Conservation (phyloP, 2,888 invertebrate species). For the Lasioglossum leucozonium region DNA sequence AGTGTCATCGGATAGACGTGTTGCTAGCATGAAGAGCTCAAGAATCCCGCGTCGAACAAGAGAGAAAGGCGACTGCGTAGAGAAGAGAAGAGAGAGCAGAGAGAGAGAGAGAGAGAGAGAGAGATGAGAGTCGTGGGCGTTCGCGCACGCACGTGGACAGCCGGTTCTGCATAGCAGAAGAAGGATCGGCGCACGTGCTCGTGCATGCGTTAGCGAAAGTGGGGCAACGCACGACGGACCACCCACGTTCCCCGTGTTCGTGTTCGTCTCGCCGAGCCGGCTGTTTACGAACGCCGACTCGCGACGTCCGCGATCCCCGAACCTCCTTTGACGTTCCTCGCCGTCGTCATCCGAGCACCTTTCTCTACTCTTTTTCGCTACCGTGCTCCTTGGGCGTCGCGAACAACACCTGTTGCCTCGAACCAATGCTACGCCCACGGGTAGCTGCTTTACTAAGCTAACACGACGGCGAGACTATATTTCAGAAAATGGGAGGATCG, state of each 20-base stretch:
- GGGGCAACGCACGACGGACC: slow-evolving; percentile 68
- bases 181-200: slow-evolving; percentile 70
- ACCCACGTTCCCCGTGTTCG: slow-evolving; percentile 62
- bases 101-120: neutral
- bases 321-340: slow-evolving; percentile 16
- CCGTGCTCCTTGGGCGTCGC: neutral
- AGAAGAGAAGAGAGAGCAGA: neutral
- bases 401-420: slow-evolving; percentile 8
- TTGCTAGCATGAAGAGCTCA: neutral
- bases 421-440: neutral
- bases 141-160: slow-evolving; percentile 51
- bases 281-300: slow-evolving; percentile 50
- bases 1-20: neutral
- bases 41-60: neutral
- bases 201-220: slow-evolving; percentile 76
- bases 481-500: neutral
- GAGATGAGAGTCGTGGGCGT: slow-evolving; percentile 16
- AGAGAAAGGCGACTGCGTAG: neutral
- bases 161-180: slow-evolving; percentile 53
- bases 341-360: neutral
- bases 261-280: slow-evolving; percentile 32
- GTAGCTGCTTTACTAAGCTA: neutral
- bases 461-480: neutral
- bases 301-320: slow-evolving; percentile 14
- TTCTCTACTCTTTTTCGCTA: neutral